phyloP scores from a whole-genome alignment of 2,797 vertebrate genomes.

The Pempheris klunzingeri region DNA sequence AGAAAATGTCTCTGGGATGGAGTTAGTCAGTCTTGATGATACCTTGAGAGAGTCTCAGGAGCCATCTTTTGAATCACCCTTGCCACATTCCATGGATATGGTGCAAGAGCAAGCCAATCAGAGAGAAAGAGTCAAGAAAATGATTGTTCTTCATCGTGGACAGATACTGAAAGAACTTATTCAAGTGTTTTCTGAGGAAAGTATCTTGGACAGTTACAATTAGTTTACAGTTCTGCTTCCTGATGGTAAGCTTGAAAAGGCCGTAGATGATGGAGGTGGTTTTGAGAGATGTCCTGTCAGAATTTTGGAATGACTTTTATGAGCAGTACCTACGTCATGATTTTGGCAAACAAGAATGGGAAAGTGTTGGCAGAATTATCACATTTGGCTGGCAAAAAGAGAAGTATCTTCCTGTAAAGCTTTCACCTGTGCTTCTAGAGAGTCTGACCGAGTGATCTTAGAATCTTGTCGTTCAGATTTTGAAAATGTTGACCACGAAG shows the following conservation, averaged over 20 bases:
- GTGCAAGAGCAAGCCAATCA: not conserved
- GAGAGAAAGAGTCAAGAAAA: not conserved
- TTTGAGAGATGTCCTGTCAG: constrained; percentile 25
- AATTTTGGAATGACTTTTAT: constrained; percentile 48
- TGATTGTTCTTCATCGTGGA: constrained; percentile 1
- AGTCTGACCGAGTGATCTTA: constrained; percentile 44
- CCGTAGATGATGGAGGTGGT: constrained; percentile 17
- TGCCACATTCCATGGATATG: not conserved
- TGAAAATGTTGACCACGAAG: constrained; percentile 43
- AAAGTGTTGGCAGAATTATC: constrained; percentile 32
- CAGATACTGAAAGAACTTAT: constrained; percentile 11
- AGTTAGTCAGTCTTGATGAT: constrained; percentile 35
- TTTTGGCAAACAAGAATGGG: constrained; percentile 38
- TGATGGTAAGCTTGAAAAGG: constrained; percentile 27
- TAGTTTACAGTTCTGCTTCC: constrained; percentile 36
- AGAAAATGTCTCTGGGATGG: constrained; percentile 21
- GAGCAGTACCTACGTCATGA: constrained; percentile 47
- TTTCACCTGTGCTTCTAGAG: constrained; percentile 38
- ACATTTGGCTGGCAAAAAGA: constrained; percentile 46
- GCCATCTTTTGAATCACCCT: not conserved
- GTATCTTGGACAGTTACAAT: constrained; percentile 18
- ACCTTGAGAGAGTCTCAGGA: constrained; percentile 23
- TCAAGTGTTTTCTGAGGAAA: too few species aligned
- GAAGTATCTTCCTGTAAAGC: constrained; percentile 45
- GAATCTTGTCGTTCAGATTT: constrained; percentile 57